Conservation (phyloP, 2,888 invertebrate genomes). For the Tiliacea citrago region DNA sequence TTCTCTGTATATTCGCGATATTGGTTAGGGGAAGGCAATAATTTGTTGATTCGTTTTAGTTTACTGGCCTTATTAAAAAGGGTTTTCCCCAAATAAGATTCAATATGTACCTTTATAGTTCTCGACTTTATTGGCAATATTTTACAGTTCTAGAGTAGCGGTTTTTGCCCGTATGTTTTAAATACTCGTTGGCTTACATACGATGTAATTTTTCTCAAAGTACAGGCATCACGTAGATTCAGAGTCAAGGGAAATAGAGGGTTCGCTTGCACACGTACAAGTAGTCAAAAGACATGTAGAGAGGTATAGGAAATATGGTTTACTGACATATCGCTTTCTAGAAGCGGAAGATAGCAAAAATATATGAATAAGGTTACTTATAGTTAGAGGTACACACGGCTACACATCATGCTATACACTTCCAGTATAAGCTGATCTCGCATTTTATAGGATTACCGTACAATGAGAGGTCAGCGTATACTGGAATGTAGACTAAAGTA, state of each 20-base stretch:
- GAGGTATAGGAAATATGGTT: neutral
- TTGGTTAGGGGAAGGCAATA: constrained; percentile 7
- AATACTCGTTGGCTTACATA: neutral
- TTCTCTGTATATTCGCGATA: constrained; percentile 16
- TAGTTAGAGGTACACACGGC: no score
- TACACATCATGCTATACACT: no score
- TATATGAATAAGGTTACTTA: neutral
- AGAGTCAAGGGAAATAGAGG: constrained; percentile 29
- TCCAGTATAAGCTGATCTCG: no score
- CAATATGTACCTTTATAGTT: no score
- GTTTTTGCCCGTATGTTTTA: neutral
- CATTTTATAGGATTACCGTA: no score
- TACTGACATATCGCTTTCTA: neutral
- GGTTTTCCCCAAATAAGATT: neutral
- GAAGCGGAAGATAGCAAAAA: neutral
- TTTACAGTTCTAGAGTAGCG: neutral
- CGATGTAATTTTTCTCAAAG: no score
- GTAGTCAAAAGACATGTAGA: constrained; percentile 14
- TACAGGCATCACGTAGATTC: neutral
- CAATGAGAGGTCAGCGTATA: no score
- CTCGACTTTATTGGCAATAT: no score
- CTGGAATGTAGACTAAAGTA: no score
- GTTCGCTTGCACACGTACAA: constrained; percentile 4
- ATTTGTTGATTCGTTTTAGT: neutral
- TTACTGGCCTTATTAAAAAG: neutral